Percentiles rank a stretch among this genome's conserved stretches.
Conservation (phyloP, 1,140 invertebrate genomes). For the Papilio polyxenes region DNA sequence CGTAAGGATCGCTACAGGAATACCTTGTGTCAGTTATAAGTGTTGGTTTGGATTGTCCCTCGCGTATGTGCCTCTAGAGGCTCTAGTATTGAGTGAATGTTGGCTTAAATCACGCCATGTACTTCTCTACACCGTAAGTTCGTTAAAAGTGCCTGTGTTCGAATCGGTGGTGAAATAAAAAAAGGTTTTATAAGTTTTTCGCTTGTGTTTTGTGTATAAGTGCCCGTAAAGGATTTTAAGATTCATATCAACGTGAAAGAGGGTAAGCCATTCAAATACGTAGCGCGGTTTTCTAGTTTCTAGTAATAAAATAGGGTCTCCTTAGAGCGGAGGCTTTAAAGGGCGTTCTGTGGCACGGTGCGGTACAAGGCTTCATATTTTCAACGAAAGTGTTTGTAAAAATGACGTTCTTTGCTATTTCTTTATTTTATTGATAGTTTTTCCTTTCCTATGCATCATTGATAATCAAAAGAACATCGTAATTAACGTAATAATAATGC, state of each 20-base stretch:
- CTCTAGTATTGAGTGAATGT: constrained; percentile 69
- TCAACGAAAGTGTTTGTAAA: constrained; percentile 34
- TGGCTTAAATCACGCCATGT: constrained; percentile 73
- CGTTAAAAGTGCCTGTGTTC: constrained; percentile 75
- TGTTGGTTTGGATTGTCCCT: constrained; percentile 49
- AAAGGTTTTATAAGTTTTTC: constrained; percentile 60
- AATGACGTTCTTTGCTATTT: constrained; percentile 31
- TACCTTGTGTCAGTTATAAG: constrained; percentile 48
- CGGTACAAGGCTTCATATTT: constrained; percentile 21
- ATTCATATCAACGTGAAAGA: constrained; percentile 58
- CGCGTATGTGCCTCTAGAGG: constrained; percentile 56
- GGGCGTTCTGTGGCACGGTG: constrained; percentile 24
- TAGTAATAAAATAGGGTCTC: constrained; percentile 27
- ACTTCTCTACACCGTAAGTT: constrained; percentile 68
- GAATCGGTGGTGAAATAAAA: constrained; percentile 66
- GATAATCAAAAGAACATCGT: background rate
- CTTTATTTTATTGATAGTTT: constrained; percentile 11
- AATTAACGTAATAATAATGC: background rate
- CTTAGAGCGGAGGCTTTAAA: constrained; percentile 17
- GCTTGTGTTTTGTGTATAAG: constrained; percentile 64
- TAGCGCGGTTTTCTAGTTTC: constrained; percentile 36
- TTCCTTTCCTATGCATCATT: background rate
- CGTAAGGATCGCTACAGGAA: constrained; percentile 57
- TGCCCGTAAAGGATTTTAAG: constrained; percentile 67
- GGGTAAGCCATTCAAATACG: constrained; percentile 60